Evolutionary conservation across 2,888 invertebrate species (phyloP).

Genomic region (Abscondita cerata): DNA sequence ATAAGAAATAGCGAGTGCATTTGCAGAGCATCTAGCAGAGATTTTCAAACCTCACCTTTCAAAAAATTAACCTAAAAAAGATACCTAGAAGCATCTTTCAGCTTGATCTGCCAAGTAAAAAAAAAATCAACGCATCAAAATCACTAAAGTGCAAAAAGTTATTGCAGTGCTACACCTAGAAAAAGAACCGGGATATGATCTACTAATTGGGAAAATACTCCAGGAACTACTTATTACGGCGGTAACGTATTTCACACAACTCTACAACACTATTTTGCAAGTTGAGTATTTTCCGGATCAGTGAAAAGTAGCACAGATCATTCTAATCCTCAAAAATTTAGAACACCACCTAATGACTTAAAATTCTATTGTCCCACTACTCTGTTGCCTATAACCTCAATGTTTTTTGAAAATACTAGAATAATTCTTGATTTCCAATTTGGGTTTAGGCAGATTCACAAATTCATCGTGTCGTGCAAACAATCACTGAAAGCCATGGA

Average conservation of each 20-base stretch:
- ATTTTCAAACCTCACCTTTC: slow-evolving; percentile 15
- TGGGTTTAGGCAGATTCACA: no score
- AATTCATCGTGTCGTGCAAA: not conserved
- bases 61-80: slow-evolving; percentile 15
- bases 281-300: slow-evolving; percentile 5
- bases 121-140: slow-evolving; percentile 6
- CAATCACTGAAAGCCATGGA: not conserved
- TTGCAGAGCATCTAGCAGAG: slow-evolving; percentile 17
- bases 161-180: not conserved
- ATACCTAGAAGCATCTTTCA: slow-evolving; percentile 7
- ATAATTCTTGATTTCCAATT: no score
- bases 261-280: slow-evolving; percentile 11
- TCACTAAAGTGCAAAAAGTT: slow-evolving; percentile 7
- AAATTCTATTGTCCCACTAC: no score
- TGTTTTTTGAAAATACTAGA: slow-evolving; percentile 1
- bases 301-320: slow-evolving; percentile 12
- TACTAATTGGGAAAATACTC: not conserved
- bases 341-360: no score
- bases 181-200: no score
- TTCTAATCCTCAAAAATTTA: no score
- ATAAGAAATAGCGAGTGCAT: slow-evolving; percentile 11
- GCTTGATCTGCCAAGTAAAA: slow-evolving; percentile 4
- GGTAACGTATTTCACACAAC: slow-evolving; percentile 12
- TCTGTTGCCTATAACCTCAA: not conserved
- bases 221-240: slow-evolving; percentile 7